Percentiles rank a stretch among this genome's conserved stretches.
Evolutionary conservation across 2,113 vertebrate genomes (phyloP).

Genomic region (Pangasianodon gigas): DNA sequence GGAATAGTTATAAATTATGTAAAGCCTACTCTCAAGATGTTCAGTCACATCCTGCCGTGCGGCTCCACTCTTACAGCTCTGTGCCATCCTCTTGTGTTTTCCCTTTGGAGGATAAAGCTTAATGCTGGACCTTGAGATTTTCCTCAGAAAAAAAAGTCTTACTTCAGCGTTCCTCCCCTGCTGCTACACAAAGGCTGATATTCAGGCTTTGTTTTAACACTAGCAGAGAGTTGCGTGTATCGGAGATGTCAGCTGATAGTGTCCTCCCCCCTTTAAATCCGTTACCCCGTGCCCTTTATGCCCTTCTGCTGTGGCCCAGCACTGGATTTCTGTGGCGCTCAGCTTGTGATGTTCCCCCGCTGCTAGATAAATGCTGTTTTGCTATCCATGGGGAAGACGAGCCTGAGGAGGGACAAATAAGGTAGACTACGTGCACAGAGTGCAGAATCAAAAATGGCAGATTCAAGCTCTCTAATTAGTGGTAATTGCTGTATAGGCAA

Average conservation of each 20-base stretch:
- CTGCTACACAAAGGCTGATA: slow-evolving; percentile 37
- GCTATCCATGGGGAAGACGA: slow-evolving; percentile 33
- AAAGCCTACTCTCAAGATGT: slow-evolving; percentile 55
- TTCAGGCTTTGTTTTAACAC: slow-evolving; percentile 32
- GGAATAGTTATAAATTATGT: slow-evolving; percentile 74
- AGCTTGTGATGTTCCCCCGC: slow-evolving; percentile 11
- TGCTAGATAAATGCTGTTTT: slow-evolving; percentile 56
- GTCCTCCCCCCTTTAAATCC: not conserved
- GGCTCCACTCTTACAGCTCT: slow-evolving; percentile 58
- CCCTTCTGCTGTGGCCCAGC: slow-evolving; percentile 22
- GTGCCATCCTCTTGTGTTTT: slow-evolving; percentile 62
- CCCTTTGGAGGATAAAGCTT: slow-evolving; percentile 54
- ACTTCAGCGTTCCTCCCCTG: slow-evolving; percentile 34
- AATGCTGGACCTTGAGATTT: slow-evolving; percentile 35
- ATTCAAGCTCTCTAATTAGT: slow-evolving; percentile 66
- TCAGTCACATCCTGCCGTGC: slow-evolving; percentile 56
- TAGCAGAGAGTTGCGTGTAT: slow-evolving; percentile 32
- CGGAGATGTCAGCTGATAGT: slow-evolving; percentile 5
- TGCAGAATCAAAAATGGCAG: slow-evolving; percentile 64
- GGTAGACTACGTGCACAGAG: slow-evolving; percentile 61
- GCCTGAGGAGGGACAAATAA: slow-evolving; percentile 59
- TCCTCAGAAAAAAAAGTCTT: slow-evolving; percentile 39
- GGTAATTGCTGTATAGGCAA: slow-evolving; percentile 68
- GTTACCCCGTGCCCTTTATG: not conserved
- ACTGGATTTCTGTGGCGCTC: not conserved